Conservation (phyloP, 1,140 invertebrate species). For the Drosophila pandora region DNA sequence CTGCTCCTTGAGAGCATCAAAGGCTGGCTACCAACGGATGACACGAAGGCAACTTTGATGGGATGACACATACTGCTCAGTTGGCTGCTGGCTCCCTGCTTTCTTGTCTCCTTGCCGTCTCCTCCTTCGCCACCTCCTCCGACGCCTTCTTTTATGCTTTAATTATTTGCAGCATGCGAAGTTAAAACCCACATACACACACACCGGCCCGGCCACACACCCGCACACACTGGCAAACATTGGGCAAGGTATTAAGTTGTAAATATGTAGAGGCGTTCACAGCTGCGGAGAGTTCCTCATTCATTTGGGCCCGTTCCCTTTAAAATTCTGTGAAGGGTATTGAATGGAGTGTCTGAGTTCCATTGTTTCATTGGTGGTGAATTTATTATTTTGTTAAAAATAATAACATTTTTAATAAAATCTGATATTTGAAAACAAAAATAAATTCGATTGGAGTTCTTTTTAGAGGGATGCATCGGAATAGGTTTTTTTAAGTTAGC, state of each 20-base stretch:
- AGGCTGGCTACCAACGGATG: constrained; percentile 42
- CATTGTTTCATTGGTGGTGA: too few species aligned
- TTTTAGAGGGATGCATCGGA: too few species aligned
- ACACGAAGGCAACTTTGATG: constrained; percentile 58
- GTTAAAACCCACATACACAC: constrained; percentile 55
- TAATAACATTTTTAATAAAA: too few species aligned
- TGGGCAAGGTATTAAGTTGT: constrained; percentile 75
- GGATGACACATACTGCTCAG: constrained; percentile 65
- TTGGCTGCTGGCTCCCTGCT: constrained; percentile 35
- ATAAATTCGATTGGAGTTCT: not conserved
- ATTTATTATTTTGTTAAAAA: too few species aligned
- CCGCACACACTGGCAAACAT: constrained; percentile 43
- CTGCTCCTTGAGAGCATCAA: constrained; percentile 51
- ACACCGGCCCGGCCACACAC: constrained; percentile 16
- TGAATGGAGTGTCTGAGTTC: not conserved
- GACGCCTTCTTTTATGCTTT: constrained; percentile 70
- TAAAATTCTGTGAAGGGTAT: not conserved
- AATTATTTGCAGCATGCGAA: constrained; percentile 79
- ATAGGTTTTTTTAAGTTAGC: too few species aligned
- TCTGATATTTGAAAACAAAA: not conserved
- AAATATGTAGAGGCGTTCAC: constrained; percentile 65
- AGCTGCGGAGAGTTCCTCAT: constrained; percentile 52
- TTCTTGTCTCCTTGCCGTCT: not conserved
- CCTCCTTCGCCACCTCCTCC: constrained; percentile 18
- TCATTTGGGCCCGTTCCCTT: constrained; percentile 15